phyloP scores from a whole-genome alignment of 2,797 vertebrate species.

The Malacoctenus gilli region DNA sequence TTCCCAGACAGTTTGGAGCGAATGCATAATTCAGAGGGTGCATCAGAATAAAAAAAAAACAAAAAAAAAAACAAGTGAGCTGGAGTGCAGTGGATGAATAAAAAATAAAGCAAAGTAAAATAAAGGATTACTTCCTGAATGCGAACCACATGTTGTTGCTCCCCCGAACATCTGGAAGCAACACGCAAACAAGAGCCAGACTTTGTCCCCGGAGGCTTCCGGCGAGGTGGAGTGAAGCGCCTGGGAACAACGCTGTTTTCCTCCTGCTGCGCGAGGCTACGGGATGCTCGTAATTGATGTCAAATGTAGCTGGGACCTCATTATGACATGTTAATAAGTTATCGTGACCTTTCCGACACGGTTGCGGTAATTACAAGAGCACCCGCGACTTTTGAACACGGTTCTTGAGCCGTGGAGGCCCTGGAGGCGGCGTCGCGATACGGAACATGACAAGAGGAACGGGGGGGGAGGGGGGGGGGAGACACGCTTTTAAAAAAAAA shows the following conservation, averaged over 20 bases:
- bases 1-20: slow-evolving; percentile 15
- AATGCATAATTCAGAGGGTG: slow-evolving; percentile 51
- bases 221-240: slow-evolving; percentile 16
- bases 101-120: slow-evolving; percentile 15
- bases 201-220: slow-evolving; percentile 25
- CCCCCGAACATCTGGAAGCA: slow-evolving; percentile 62
- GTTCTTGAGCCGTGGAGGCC: slow-evolving; percentile 46
- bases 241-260: slow-evolving; percentile 21
- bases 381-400: slow-evolving; percentile 68
- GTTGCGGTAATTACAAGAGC: slow-evolving; percentile 68
- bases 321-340: slow-evolving; percentile 76
- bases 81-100: slow-evolving; percentile 12
- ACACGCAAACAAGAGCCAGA: slow-evolving; percentile 26
- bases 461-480: too few relatives aligned
- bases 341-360: slow-evolving; percentile 59
- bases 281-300: slow-evolving; percentile 69
- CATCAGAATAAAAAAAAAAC: neutral
- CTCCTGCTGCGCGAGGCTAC: slow-evolving; percentile 32
- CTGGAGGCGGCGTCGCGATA: slow-evolving; percentile 28
- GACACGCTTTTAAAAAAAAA: slow-evolving; percentile 50
- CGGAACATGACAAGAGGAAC: slow-evolving; percentile 61
- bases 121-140: slow-evolving; percentile 31
- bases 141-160: slow-evolving; percentile 47
- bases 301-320: slow-evolving; percentile 63
- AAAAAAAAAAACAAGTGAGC: slow-evolving; percentile 5